These are phyloP conservation scores for Parazoanthus swiftii DNA, from an alignment of 92 coral and sea anemone species.

Conservation along the genomic window DNA sequence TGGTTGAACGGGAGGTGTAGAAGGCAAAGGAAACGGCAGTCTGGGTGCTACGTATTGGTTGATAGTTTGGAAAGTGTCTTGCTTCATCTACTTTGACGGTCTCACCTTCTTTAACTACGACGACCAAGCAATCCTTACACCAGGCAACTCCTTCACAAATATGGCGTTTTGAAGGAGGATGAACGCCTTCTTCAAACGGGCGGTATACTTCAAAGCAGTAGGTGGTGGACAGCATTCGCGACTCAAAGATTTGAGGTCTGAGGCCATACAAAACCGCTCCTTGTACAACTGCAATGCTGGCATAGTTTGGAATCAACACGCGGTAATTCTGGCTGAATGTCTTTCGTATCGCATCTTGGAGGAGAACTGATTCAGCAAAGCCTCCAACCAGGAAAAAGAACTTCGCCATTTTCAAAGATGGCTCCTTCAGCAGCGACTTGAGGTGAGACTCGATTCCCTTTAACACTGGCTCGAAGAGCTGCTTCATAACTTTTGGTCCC, in stretches of 20 bases:
- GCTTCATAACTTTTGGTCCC: constrained; percentile 24
- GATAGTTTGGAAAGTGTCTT: too few species aligned
- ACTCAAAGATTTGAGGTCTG: background rate
- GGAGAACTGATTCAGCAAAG: too few species aligned
- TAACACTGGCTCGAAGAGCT: constrained; percentile 42
- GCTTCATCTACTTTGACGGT: too few species aligned
- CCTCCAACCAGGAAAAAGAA: background rate
- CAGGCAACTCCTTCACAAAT: background rate
- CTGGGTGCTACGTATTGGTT: too few species aligned
- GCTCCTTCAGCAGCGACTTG: background rate
- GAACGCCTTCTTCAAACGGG: background rate
- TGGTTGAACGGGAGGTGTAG: too few species aligned
- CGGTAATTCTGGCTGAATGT: background rate
- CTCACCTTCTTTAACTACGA: background rate
- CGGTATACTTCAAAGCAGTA: background rate
- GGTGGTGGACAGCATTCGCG: constrained; percentile 12
- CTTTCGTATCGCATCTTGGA: constrained; percentile 1
- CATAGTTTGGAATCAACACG: too few species aligned
- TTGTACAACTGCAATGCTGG: too few species aligned
- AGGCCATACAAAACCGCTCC: too few species aligned
- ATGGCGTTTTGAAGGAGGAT: background rate
- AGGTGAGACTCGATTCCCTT: constrained; percentile 22
- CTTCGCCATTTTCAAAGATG: background rate
- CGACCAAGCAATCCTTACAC: too few species aligned
- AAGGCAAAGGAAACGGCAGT: too few species aligned